These are phyloP conservation scores for Carcinoscorpius rotundicauda DNA, from an alignment of 1,140 invertebrate species.

Conservation along the genomic window DNA sequence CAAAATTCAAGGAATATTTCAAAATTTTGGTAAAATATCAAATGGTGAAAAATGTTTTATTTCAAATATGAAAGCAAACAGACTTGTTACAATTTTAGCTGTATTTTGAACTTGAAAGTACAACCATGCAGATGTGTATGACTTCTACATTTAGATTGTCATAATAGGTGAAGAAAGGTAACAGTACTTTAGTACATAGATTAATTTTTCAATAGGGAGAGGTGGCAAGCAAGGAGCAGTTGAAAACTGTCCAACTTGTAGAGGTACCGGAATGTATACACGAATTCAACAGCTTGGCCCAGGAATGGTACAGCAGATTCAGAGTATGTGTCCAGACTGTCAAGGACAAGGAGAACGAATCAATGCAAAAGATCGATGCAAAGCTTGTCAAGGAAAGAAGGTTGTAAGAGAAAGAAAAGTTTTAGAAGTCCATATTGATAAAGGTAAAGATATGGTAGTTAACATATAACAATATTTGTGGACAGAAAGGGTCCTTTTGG, in stretches of 20 bases:
- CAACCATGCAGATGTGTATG: no score
- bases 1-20: no score
- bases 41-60: no score
- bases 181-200: no score
- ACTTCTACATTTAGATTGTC: no score
- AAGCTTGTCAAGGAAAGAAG: conserved; percentile 81
- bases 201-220: conserved; percentile 31
- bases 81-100: no score
- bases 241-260: conserved; percentile 69
- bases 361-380: conserved; percentile 72
- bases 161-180: no score
- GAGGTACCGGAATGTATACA: conserved; percentile 79
- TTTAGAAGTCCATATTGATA: conserved; percentile 94
- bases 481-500: no score
- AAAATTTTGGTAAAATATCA: no score
- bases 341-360: conserved; percentile 66
- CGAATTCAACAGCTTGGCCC: conserved; percentile 84
- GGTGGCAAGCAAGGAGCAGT: conserved; percentile 92
- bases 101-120: no score
- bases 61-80: no score
- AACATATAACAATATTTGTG: no score
- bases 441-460: conserved; percentile 42
- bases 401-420: conserved; percentile 86
- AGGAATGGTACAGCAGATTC: conserved; percentile 93
- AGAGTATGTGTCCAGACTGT: conserved; percentile 77